These are phyloP conservation scores for Caenorhabditis imperialis DNA, from an alignment of 2,888 invertebrate genomes.

Conservation along the genomic window DNA sequence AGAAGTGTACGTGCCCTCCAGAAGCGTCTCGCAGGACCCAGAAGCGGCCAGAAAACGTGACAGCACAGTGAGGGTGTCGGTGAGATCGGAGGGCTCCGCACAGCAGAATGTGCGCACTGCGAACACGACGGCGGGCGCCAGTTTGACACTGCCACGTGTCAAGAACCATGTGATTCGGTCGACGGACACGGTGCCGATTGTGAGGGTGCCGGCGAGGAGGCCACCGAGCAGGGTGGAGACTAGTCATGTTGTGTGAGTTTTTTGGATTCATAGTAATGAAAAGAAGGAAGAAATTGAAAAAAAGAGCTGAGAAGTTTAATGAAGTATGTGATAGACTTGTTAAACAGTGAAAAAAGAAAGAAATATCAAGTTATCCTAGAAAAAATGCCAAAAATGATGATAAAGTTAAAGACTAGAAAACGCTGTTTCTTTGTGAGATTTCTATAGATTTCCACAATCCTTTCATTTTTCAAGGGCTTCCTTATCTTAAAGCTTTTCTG, in stretches of 20 bases:
- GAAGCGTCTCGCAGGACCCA: conserved; percentile 37
- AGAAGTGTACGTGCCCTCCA: conserved; percentile 43
- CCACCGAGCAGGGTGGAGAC: conserved; percentile 23
- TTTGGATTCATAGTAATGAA: not conserved
- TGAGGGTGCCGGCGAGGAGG: conserved; percentile 10
- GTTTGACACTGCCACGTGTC: conserved; percentile 42
- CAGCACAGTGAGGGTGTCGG: conserved; percentile 12
- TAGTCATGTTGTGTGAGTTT: conserved; percentile 50
- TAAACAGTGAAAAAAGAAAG: no score
- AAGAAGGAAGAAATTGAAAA: not conserved
- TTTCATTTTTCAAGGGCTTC: not conserved
- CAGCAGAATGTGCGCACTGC: conserved; percentile 8
- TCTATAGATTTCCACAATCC: not conserved
- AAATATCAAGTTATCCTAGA: no score
- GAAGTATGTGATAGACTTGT: no score
- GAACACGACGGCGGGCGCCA: conserved; percentile 24
- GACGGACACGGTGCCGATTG: conserved; percentile 45
- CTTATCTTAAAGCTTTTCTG: not conserved
- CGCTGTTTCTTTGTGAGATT: no score
- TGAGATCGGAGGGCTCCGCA: conserved; percentile 32
- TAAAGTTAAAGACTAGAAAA: no score
- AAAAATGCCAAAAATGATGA: no score
- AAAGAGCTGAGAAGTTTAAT: no score
- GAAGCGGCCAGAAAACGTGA: conserved; percentile 14
- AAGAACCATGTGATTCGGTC: conserved; percentile 45